These are phyloP conservation scores for Asteroscopus sphinx DNA, from an alignment of 2,888 invertebrate genomes.

Conservation along the genomic window DNA sequence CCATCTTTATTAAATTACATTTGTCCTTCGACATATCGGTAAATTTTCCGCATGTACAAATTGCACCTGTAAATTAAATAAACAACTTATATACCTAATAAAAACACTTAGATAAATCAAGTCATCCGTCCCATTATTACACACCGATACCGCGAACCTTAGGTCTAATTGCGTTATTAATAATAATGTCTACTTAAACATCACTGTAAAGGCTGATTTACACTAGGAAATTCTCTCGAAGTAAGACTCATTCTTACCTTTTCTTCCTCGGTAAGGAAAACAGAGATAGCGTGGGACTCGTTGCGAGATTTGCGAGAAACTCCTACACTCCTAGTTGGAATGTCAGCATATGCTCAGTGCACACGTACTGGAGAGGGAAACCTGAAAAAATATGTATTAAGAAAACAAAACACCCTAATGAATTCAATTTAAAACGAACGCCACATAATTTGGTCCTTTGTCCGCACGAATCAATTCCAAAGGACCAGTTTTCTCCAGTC, in stretches of 20 bases:
- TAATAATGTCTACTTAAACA: conserved; percentile 28
- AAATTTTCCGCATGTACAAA: no score
- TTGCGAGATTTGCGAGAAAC: no score
- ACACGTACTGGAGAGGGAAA: conserved; percentile 35
- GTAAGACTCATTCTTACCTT: no score
- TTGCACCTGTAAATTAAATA: not conserved
- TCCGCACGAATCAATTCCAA: not conserved
- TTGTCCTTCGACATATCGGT: no score
- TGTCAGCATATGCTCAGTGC: no score
- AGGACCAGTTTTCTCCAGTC: not conserved
- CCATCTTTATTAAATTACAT: no score
- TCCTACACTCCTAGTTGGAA: no score
- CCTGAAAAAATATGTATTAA: conserved; percentile 14
- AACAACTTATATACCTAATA: not conserved
- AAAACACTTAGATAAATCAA: no score
- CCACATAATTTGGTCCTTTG: not conserved
- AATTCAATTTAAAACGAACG: not conserved
- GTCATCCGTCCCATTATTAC: no score
- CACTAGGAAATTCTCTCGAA: no score
- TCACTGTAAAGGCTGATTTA: not conserved
- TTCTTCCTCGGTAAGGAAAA: no score
- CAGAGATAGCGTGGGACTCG: no score
- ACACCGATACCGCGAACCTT: conserved; percentile 32
- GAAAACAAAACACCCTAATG: not conserved
- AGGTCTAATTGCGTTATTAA: conserved; percentile 13